Evolutionary conservation across 2,113 vertebrate genomes (phyloP).

Genomic region (Calyptomena viridis): DNA sequence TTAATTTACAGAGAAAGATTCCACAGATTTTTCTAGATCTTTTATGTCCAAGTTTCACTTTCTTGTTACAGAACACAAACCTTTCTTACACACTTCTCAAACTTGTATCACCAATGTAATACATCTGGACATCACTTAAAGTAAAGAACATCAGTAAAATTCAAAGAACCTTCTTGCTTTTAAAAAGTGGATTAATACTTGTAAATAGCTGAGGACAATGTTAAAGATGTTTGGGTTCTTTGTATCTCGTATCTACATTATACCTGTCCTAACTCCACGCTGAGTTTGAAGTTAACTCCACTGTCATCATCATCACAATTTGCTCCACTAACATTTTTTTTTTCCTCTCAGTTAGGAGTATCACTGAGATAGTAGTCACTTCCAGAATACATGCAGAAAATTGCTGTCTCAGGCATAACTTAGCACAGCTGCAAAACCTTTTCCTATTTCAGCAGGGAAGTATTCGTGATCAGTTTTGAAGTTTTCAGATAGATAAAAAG

Average conservation of each 20-base stretch:
- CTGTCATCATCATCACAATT: background rate
- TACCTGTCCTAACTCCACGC: background rate
- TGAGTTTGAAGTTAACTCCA: background rate
- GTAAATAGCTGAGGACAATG: background rate
- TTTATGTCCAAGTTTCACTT: background rate
- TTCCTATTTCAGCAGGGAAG: background rate
- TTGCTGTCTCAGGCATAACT: background rate
- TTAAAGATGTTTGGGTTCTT: background rate
- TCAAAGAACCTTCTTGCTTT: background rate
- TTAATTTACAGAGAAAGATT: background rate
- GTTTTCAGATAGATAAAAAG: background rate
- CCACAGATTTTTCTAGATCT: background rate
- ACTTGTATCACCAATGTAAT: background rate
- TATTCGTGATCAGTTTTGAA: background rate
- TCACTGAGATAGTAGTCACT: background rate
- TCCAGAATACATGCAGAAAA: slow-evolving; percentile 39
- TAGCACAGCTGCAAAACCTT: slow-evolving; percentile 26
- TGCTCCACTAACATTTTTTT: background rate
- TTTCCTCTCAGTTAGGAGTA: background rate
- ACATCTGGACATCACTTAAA: background rate
- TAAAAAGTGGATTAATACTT: background rate
- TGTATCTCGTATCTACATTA: background rate
- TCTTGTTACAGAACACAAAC: background rate
- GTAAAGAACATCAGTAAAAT: background rate
- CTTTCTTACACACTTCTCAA: background rate